Percentiles rank a stretch among this genome's conserved stretches.
Conservation (phyloP, 2,888 invertebrate species). For the Cyrtodaria siliqua region DNA sequence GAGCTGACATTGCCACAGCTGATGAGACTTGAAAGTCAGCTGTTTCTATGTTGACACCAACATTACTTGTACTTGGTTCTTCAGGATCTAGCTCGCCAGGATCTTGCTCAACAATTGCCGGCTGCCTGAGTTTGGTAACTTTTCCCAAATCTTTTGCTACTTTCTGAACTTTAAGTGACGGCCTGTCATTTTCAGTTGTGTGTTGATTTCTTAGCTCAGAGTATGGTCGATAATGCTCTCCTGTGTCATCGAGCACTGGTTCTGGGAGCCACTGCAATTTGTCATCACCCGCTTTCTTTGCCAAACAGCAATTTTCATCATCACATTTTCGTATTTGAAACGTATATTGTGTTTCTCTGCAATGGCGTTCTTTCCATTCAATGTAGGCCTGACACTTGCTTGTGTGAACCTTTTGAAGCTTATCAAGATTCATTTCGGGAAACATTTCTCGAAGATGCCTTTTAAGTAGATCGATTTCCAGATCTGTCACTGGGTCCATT, state of each 20-base stretch:
- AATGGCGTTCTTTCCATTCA: conserved; percentile 1
- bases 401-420: conserved; percentile 1
- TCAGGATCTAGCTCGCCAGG: too few species aligned
- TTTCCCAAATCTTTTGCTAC: neutral
- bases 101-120: too few species aligned
- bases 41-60: too few species aligned
- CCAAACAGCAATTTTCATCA: conserved; percentile 10
- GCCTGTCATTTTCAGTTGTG: conserved; percentile 11
- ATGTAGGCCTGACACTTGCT: conserved; percentile 2
- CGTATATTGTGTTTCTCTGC: neutral
- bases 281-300: neutral
- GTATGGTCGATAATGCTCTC: neutral
- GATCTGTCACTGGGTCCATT: conserved; percentile 18
- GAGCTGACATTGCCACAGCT: neutral
- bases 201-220: neutral
- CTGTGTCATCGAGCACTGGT: conserved; percentile 3
- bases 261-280: conserved; percentile 3
- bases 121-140: neutral
- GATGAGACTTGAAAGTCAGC: too few species aligned
- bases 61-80: too few species aligned
- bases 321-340: conserved; percentile 15
- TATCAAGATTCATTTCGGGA: neutral
- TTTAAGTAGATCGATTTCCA: conserved; percentile 1
- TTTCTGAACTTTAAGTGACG: neutral
- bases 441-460: neutral